Evolutionary conservation across 2,113 vertebrate species (phyloP), one percentile per base, ranked within the genome.

Genomic region (Micronycteris hirsuta): DNA sequence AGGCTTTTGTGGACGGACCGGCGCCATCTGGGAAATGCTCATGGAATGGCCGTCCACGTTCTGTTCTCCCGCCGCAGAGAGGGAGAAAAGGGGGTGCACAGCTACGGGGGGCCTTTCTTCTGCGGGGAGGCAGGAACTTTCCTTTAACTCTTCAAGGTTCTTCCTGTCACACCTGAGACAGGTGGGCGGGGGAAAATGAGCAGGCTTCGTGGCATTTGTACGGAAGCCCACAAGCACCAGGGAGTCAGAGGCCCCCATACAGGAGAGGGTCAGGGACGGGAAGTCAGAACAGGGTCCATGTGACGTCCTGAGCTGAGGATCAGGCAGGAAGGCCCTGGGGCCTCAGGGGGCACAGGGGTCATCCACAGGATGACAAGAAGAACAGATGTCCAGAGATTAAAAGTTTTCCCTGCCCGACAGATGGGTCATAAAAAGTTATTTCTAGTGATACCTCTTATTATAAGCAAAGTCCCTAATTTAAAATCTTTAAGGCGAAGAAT

Each of bases 1-100:
- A 56, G 56, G 12, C 15, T 86, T 96, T 81, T 97, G 94, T 97
- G 65, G 95, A 28, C 16, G 47, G 28, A 52, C 74, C 77, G 95
- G 89, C 92, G 95, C 95, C 70, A 54, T 63, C 97, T 86, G 70
- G 2, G 84, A 96, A 58, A 49, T 61, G 58, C 0, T 0, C 36
- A 45, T 24, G 31, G 33, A 86, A 87, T 95, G 97, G 83, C 82
- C 28, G 0, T 0, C 45, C 85, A 12, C 11, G 0, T 63, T 68
- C 56, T 38, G 76, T 65, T 70, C 67, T 17, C 87, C 67, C 92
- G 81, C 47, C 0, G 0, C 20, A 88, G 33, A 91, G 31, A 2
- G 10, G 83, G 90, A 82, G 41, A 68, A 65, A 41, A 89, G 7
- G 54, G 58, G 31, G 70, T 20, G 0, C 20, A 85, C 92, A 31